phyloP scores from a whole-genome alignment of 2,113 vertebrate genomes.

The Eleginops maclovinus region DNA sequence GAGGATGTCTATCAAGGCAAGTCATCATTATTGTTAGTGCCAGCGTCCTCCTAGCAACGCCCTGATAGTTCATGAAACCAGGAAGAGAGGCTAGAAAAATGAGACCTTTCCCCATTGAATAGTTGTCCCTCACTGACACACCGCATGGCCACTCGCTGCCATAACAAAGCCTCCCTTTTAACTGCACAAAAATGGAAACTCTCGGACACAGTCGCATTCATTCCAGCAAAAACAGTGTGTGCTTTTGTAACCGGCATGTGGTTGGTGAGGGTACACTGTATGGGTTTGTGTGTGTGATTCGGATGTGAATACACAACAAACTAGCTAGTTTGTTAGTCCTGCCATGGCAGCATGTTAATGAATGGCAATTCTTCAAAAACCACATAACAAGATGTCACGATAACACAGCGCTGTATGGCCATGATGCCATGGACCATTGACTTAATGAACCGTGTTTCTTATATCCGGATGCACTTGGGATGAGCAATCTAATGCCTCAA shows the following conservation, averaged over 20 bases:
- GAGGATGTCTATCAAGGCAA: conserved; percentile 61
- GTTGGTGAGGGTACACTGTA: conserved; percentile 8
- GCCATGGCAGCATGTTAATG: not conserved
- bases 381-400: conserved; percentile 35
- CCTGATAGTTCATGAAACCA: conserved; percentile 48
- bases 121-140: conserved; percentile 55
- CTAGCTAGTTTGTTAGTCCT: not conserved
- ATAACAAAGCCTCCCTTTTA: conserved; percentile 58
- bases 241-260: conserved; percentile 32
- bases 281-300: conserved; percentile 13
- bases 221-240: conserved; percentile 34
- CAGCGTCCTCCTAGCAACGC: conserved; percentile 63
- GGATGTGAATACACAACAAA: conserved; percentile 11
- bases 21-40: conserved; percentile 59
- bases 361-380: conserved; percentile 30
- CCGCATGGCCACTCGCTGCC: conserved; percentile 49
- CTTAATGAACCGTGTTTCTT: conserved; percentile 3
- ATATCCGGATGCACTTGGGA: conserved; percentile 32
- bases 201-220: conserved; percentile 29
- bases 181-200: conserved; percentile 51
- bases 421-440: not conserved
- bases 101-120: conserved; percentile 58
- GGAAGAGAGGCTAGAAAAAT: conserved; percentile 55
- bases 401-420: not conserved
- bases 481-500: conserved; percentile 37